phyloP scores from a whole-genome alignment of 2,888 invertebrate species.

The Nomada goodeniana region DNA sequence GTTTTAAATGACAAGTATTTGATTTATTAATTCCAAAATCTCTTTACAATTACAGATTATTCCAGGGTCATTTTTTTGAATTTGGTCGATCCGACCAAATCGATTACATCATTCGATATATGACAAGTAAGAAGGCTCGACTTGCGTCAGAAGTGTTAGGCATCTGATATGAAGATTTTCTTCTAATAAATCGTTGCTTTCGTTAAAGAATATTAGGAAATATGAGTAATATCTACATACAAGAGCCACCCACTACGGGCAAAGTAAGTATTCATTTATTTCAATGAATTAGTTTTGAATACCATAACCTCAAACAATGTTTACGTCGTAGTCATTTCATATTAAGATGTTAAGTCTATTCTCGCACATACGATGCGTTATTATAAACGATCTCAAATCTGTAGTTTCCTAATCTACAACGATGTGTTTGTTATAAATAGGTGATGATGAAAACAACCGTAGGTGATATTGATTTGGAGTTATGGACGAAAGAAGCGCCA shows the following conservation, averaged over 20 bases:
- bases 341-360: not conserved
- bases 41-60: not conserved
- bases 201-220: conserved; percentile 40
- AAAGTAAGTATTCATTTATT: conserved; percentile 88
- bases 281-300: not conserved
- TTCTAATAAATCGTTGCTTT: too few relatives aligned
- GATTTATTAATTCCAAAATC: not conserved
- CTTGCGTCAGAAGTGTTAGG: not conserved
- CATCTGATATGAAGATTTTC: not conserved
- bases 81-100: not conserved
- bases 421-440: conserved; percentile 84
- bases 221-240: conserved; percentile 99
- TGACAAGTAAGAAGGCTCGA: not conserved
- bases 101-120: not conserved
- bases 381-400: too few relatives aligned
- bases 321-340: not conserved
- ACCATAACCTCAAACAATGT: conserved; percentile 14
- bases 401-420: not conserved
- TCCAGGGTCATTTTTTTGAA: not conserved
- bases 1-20: not conserved
- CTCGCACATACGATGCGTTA: not conserved
- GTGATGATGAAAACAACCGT: conserved; percentile 95
- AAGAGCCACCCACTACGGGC: conserved; percentile 97
- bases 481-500: conserved; percentile 99
- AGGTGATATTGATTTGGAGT: conserved; percentile 98